These are phyloP conservation scores for Eubucco bourcierii DNA, from an alignment of 2,113 vertebrate species.

Conservation along the genomic window DNA sequence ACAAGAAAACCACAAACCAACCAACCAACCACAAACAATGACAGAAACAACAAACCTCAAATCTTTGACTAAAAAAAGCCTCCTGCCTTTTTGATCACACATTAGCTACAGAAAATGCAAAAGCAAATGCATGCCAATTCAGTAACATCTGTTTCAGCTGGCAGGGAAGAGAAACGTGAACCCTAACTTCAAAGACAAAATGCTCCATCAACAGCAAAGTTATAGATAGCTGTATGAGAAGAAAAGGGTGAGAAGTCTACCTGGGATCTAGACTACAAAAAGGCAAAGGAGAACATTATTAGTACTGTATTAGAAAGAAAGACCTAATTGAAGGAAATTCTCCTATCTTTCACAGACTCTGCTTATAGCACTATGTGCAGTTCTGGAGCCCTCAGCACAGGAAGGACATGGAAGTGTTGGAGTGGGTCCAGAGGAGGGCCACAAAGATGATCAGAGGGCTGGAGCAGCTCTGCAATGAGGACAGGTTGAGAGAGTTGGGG, in stretches of 20 bases:
- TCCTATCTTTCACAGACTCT: background rate
- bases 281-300: background rate
- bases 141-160: background rate
- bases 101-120: background rate
- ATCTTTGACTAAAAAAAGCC: background rate
- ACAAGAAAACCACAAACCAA: no score
- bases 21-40: no score
- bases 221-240: background rate
- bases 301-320: background rate
- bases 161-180: background rate
- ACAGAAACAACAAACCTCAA: background rate
- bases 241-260: background rate
- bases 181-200: background rate
- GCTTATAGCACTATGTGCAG: no score
- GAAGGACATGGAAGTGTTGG: no score
- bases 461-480: no score
- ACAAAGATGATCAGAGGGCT: no score
- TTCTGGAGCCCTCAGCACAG: no score
- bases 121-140: background rate
- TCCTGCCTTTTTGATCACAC: background rate
- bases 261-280: background rate
- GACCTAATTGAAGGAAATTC: background rate
- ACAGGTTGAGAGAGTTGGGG: no score
- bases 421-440: no score
- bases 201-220: background rate